Evolutionary conservation across 2,113 vertebrate genomes (phyloP), one percentile per base, ranked within the genome.

Genomic region (Equus przewalskii): DNA sequence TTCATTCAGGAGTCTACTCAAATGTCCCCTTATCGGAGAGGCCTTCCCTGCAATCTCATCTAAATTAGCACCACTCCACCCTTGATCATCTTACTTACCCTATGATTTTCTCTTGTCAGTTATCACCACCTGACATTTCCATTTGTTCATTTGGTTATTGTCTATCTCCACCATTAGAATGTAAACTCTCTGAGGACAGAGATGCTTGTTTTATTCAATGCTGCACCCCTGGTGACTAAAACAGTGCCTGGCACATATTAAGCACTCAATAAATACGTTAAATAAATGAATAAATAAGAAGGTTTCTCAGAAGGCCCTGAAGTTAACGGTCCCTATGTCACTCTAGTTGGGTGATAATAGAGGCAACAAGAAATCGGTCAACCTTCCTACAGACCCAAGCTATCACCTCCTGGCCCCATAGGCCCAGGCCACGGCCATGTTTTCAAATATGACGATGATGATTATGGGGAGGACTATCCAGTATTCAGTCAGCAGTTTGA

Each of bases 401-500:
- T 60, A 62, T 95, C 69, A 99, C 99, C 99, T 99, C 86, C 99
- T 99, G 1, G 99, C 98, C n/a, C 99, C 99, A 2, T 99, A 99
- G 5, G 99, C 82, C 99, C 99, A 99, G 21, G 99, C 98, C 54
- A 99, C 98, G 4, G 99, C 99, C 93, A 99, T 51, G 46, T 98
- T 99, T 97, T 99, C 99, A 46, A 99, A 99, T 3, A 99, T 96
- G 83, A 99, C 98, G 15, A 99, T 98, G 2, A 99, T 98, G 81
- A 99, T 98, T 86, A 99, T 98, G 0, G 99, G 99, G 89, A 99
- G 96, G 0, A 99, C 98, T 3, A 98, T 99, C 2, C 99, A 99
- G 97, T 99, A 99, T 70, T 99, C 99, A 44, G 98, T 99, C 11
- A 99, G 99, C 99, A 99, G 99, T 11, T n/a, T 54, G 84, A 99